Percentiles rank a stretch among this genome's conserved stretches.
Conservation (phyloP, 2,113 vertebrate genomes). For the Pipra filicauda region DNA sequence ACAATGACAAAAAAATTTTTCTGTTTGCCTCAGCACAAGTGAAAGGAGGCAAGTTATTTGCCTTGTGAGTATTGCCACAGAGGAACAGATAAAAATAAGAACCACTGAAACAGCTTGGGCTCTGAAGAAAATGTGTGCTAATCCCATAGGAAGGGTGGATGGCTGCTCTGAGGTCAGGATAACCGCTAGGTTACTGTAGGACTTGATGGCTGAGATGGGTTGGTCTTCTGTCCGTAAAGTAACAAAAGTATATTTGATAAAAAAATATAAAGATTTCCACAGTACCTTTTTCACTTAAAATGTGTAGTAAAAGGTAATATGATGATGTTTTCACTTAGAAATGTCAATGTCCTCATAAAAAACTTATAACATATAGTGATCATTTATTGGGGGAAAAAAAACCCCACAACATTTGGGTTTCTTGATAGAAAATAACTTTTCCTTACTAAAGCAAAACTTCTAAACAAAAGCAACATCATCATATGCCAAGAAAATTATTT, state of each 20-base stretch:
- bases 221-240: background rate
- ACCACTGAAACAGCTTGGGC: background rate
- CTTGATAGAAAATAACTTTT: background rate
- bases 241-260: background rate
- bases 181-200: background rate
- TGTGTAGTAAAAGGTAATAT: background rate
- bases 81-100: background rate
- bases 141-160: background rate
- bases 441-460: background rate
- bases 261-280: background rate
- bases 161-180: background rate
- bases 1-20: background rate
- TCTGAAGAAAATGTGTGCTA: background rate
- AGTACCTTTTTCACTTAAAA: background rate
- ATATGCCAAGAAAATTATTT: background rate
- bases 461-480: background rate
- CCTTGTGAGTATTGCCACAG: background rate
- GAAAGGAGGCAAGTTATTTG: background rate
- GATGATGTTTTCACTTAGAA: background rate
- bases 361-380: background rate
- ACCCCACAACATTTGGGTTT: background rate
- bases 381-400: background rate
- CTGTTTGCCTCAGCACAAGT: background rate
- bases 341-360: background rate
- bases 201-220: background rate